These are phyloP conservation scores for Mythimna albipuncta DNA, from an alignment of 2,888 invertebrate genomes.

Conservation along the genomic window DNA sequence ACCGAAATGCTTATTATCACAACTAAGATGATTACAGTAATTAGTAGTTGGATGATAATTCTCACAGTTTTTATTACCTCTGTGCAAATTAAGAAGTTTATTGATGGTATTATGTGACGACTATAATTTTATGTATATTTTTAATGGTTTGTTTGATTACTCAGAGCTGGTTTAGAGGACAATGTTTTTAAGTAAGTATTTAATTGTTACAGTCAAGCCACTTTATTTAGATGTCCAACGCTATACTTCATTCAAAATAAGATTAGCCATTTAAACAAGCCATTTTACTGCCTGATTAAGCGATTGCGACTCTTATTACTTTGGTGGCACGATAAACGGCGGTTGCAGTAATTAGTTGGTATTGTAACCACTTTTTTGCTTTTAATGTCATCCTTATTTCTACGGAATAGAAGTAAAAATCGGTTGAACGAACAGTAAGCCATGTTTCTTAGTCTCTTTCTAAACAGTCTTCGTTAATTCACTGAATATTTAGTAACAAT, in stretches of 20 bases:
- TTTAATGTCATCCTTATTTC: no score
- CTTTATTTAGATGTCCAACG: background rate
- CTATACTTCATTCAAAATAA: no score
- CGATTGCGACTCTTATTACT: no score
- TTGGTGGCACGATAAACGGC: no score
- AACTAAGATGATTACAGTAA: conserved; percentile 64
- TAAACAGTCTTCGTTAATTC: background rate
- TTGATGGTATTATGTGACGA: conserved; percentile 66
- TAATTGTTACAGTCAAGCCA: background rate
- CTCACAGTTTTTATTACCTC: conserved; percentile 62
- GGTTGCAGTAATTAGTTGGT: no score
- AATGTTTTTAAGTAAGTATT: conserved; percentile 3
- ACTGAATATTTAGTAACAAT: background rate
- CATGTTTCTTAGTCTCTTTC: no score
- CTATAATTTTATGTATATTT: conserved; percentile 50
- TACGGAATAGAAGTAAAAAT: no score
- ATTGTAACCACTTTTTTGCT: no score
- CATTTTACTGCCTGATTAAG: no score
- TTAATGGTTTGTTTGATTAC: conserved; percentile 48
- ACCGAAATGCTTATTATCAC: conserved; percentile 42
- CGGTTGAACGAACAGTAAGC: no score
- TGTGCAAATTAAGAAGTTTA: conserved; percentile 78
- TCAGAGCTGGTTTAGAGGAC: conserved; percentile 29
- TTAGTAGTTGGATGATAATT: conserved; percentile 68
- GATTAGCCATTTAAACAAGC: no score